Conservation (phyloP, 2,113 vertebrate genomes). For the Microcebus tavaratra region DNA sequence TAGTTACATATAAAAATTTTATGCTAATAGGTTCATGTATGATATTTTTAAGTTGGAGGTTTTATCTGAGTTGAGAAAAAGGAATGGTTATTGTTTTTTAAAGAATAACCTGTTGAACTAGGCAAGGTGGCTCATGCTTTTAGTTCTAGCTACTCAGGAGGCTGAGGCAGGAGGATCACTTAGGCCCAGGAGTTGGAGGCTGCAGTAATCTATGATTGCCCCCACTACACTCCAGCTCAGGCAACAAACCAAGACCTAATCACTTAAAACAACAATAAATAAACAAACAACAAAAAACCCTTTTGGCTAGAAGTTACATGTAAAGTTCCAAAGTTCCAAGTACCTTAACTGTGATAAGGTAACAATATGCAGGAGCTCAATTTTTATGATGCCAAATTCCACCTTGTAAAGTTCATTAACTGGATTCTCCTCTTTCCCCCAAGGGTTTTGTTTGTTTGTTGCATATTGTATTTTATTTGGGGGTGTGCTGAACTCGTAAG, state of each 20-base stretch:
- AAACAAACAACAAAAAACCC: not conserved
- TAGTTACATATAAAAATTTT: not conserved
- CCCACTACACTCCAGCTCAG: no score
- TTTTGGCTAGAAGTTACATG: not conserved
- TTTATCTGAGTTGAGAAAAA: constrained; percentile 12
- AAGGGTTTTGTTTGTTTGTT: not conserved
- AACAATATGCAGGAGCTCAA: not conserved
- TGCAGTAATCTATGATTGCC: no score
- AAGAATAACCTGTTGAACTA: no score
- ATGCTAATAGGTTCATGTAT: not conserved
- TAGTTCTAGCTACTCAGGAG: no score
- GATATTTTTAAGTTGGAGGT: not conserved
- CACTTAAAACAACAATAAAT: not conserved
- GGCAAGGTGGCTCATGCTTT: no score
- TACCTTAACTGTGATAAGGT: not conserved
- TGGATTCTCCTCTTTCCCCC: not conserved
- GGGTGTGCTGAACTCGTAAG: not conserved
- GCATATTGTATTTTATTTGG: not conserved
- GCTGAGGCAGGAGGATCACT: no score
- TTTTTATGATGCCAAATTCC: not conserved
- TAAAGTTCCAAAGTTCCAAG: not conserved
- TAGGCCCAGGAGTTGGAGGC: no score
- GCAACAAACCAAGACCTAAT: no score
- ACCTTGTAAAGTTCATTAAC: not conserved
- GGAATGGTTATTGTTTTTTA: not conserved